Percentiles rank a stretch among this genome's conserved stretches.
Conservation (phyloP, 2,113 vertebrate species). For the Tylochromis polylepis region DNA sequence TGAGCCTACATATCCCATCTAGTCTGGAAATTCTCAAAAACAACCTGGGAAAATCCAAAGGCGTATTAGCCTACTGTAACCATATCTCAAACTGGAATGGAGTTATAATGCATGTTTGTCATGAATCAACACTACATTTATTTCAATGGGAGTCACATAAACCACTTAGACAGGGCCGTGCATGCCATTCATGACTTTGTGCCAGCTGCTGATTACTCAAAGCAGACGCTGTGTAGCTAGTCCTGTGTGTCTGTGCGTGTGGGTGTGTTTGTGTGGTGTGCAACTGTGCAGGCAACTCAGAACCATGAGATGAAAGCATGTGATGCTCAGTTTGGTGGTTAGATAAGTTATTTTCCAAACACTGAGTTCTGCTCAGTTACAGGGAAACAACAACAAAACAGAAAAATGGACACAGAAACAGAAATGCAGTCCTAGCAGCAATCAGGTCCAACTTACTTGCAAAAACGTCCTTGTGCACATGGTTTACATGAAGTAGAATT, state of each 20-base stretch:
- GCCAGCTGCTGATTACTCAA: not conserved
- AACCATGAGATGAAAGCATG: constrained; percentile 51
- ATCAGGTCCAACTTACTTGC: constrained; percentile 76
- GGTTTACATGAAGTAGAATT: constrained; percentile 75
- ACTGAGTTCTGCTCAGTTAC: not conserved
- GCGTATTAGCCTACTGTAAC: not conserved
- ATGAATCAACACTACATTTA: not conserved
- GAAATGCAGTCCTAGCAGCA: not conserved
- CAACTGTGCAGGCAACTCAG: not conserved
- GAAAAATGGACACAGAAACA: not conserved
- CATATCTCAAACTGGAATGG: not conserved
- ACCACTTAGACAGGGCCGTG: not conserved
- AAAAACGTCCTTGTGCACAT: constrained; percentile 76
- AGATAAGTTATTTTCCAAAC: constrained; percentile 15
- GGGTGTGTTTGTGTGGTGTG: not conserved
- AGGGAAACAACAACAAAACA: not conserved
- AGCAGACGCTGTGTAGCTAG: not conserved
- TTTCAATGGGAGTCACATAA: not conserved
- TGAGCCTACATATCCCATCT: not conserved
- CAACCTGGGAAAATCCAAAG: not conserved
- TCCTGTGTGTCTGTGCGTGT: not conserved
- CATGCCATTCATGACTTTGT: not conserved
- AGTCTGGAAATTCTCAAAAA: not conserved
- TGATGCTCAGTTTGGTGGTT: constrained; percentile 39
- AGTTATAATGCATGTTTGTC: not conserved